Base-by-base conservation (phyloP, 2,888 invertebrate species). In the Sarcophaga carnaria region DNA sequence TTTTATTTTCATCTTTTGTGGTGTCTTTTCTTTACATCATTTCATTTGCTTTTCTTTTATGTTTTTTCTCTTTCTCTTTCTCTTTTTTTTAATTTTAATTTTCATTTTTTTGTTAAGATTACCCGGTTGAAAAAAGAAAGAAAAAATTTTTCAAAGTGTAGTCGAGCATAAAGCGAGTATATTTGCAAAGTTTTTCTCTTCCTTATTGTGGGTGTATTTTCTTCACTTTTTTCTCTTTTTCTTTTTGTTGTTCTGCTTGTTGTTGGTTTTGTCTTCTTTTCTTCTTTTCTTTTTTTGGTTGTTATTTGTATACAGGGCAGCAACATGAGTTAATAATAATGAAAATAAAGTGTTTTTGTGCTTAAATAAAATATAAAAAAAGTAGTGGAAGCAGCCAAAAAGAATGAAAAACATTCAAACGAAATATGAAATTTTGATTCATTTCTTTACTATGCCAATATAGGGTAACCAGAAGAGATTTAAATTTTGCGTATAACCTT, bases 101-200 rank as follows among this genome's bases (percentile, higher is more conserved):
- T 81, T 27, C 67, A 69, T 12, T 64, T 84, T 66, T 86, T 49
- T 76, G 72, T 72, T 67, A 77, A 79, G 71, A 76, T 81, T 64
- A 37, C 60, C 37, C 27, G 66, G 37, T 37, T 72, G 75, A 80
- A 82, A 78, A 80, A 37, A 66, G 12, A 25, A 66, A 47, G 22
- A 59, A 47, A 49, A 85, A 79, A 75, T 77, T 87, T 85, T 78
- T 74, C 69, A 81, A 90, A 90, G 91, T 90, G 89, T 85, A 91
- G 89, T 91, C 90, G 88, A 89, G 91, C 90, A 91, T 91, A 91
- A 91, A 91, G 90, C 88, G 89, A 90, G 89, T 89, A 27, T 75
- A 78, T 81, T 83, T 54, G 72, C 27, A 37, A 86, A 86, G 75
- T 86, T 83, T 54, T 14, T 86, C 75, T 81, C 80, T 75, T 78